These are phyloP conservation scores for Patella ulyssiponensis DNA, from an alignment of 2,888 invertebrate genomes.

Conservation along the genomic window DNA sequence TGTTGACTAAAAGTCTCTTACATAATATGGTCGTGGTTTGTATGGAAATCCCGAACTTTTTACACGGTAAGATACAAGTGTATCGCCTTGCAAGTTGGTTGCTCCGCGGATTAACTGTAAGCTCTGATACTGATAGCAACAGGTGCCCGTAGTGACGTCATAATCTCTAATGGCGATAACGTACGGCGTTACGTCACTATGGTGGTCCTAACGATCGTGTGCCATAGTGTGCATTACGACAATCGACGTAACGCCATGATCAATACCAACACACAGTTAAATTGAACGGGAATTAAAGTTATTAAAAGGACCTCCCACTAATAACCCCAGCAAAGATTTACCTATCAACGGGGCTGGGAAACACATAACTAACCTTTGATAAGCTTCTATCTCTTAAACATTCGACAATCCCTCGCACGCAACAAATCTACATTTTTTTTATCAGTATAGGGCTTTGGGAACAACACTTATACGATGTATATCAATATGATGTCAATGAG, in stretches of 20 bases:
- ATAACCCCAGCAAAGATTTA: neutral
- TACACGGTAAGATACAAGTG: neutral
- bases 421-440: too few relatives aligned
- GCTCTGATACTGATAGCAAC: neutral
- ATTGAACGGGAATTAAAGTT: neutral
- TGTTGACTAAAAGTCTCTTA: neutral
- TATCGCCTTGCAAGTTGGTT: neutral
- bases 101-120: neutral
- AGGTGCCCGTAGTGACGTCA: constrained; percentile 6
- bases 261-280: neutral
- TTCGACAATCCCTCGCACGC: too few relatives aligned
- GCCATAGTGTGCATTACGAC: neutral
- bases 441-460: too few relatives aligned
- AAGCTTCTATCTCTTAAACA: too few relatives aligned
- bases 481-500: too few relatives aligned
- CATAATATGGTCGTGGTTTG: neutral
- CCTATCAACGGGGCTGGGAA: neutral
- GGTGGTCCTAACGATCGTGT: neutral
- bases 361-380: too few relatives aligned
- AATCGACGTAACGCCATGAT: constrained; percentile 4
- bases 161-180: constrained; percentile 6
- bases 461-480: too few relatives aligned
- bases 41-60: too few relatives aligned
- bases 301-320: constrained; percentile 7
- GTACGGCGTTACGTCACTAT: constrained; percentile 4